Base-by-base conservation (phyloP, 2,113 vertebrate genomes). In the Microtus richardsoni region DNA sequence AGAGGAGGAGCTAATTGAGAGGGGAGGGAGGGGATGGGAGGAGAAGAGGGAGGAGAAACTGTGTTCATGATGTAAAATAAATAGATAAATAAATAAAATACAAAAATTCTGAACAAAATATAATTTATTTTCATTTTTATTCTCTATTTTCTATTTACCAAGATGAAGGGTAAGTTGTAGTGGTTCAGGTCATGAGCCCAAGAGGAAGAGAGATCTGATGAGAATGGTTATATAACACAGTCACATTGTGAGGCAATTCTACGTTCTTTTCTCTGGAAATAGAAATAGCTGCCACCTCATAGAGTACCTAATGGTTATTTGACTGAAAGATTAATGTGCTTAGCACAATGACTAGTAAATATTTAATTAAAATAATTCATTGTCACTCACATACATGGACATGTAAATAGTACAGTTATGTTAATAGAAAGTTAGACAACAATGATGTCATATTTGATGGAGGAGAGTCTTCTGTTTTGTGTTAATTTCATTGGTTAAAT, bases 341-440 rank as follows among this genome's bases (percentile, higher is more conserved):
- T 62, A 41, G 36, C 21, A 71, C 2, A 82, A 66, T 64, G 7
- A 60, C 47, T 88, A 17, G n/a, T 16, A 58, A 39, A 39, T 54
- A 88, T 39, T 93, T 83, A 73, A 44, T 78, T 87, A 70, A 47
- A 74, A 82, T 80, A 82, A 83, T 49, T 92, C 82, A 68, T 39
- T 52, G 12, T 83, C 36, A 62, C 3, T 74, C 10, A 39, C 4
- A 3, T 24, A 41, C 14, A 16, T 58, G 5, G 39, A 85, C 75
- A 78, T 78, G 22, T 73, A 44, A 58, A 88, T 28, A 28, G 39
- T 11, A 71, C 36, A 83, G 14, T 58, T 58, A 68, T 41, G 83
- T 96, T 91, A 90, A 78, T 90, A 70, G 79, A 44, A 74, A 17
- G 24, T 22, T 58, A 52, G 71, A 58, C 24, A 58, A n/a, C 41